These are phyloP conservation scores for Chymomyza procnemis DNA, from an alignment of 2,888 invertebrate genomes.

Conservation along the genomic window DNA sequence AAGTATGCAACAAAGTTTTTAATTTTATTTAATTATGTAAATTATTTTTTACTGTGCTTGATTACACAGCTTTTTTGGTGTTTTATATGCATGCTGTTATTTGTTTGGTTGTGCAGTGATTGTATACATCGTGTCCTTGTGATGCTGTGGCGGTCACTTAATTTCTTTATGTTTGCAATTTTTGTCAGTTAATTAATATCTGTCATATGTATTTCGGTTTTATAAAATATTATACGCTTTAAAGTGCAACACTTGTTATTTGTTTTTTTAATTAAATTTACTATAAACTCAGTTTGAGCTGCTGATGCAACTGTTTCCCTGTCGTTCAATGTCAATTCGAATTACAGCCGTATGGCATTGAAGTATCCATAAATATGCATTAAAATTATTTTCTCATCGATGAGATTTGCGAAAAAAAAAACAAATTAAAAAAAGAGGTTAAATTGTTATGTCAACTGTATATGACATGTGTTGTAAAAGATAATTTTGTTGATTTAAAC, in stretches of 20 bases:
- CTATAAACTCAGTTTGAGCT: background rate
- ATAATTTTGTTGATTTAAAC: too few relatives aligned
- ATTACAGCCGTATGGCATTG: background rate
- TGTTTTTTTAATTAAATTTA: conserved; percentile 21
- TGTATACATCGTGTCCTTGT: conserved; percentile 21
- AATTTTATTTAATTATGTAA: conserved; percentile 63
- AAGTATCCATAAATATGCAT: background rate
- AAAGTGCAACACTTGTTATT: conserved; percentile 14
- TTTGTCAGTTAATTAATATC: conserved; percentile 61
- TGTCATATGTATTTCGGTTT: conserved; percentile 5
- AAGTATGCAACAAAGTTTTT: conserved; percentile 28
- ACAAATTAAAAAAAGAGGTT: background rate
- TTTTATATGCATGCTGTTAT: conserved; percentile 1
- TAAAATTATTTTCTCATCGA: background rate
- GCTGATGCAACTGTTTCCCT: background rate
- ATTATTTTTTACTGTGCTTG: conserved; percentile 29
- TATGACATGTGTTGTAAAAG: background rate
- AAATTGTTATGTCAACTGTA: background rate
- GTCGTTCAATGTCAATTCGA: background rate
- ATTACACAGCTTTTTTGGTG: background rate
- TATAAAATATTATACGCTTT: background rate
- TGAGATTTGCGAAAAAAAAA: background rate
- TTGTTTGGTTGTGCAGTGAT: conserved; percentile 39
- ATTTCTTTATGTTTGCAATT: conserved; percentile 19
- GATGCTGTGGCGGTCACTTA: background rate